phyloP scores from a whole-genome alignment of 2,113 vertebrate species.

The Beaufortia kweichowensis region DNA sequence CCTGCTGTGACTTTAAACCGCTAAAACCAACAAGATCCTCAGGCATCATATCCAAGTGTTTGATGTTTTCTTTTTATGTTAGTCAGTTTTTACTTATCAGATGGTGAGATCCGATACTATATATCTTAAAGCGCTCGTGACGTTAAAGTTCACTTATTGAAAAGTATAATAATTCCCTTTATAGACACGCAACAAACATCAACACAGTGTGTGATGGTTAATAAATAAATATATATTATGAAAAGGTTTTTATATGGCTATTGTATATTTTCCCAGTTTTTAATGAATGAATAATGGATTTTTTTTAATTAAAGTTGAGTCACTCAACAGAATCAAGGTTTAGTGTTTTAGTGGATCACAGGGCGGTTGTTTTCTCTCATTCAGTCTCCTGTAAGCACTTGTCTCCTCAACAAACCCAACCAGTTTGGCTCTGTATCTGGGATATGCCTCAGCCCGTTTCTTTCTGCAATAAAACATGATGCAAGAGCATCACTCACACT shows the following conservation, averaged over 20 bases:
- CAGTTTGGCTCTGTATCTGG: not conserved
- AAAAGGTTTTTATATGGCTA: no score
- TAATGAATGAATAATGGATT: not conserved
- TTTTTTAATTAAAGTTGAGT: no score
- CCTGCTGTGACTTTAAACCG: not conserved
- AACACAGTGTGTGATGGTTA: no score
- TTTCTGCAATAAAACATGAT: conserved; percentile 1
- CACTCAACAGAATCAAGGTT: not conserved
- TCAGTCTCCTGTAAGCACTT: conserved; percentile 8
- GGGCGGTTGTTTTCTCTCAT: not conserved
- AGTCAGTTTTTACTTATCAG: no score
- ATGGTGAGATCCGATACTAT: not conserved
- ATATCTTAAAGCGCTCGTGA: not conserved
- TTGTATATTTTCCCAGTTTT: no score
- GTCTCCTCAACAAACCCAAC: conserved; percentile 29
- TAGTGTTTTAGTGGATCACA: not conserved
- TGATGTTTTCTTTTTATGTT: not conserved
- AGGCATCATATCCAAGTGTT: not conserved
- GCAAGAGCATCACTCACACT: not conserved
- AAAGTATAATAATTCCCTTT: not conserved
- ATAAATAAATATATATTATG: no score
- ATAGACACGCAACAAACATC: not conserved
- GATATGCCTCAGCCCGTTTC: not conserved
- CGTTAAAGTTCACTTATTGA: not conserved
- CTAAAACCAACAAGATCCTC: not conserved